Conservation (phyloP, 2,888 invertebrate species). For the Drosophila testacea region DNA sequence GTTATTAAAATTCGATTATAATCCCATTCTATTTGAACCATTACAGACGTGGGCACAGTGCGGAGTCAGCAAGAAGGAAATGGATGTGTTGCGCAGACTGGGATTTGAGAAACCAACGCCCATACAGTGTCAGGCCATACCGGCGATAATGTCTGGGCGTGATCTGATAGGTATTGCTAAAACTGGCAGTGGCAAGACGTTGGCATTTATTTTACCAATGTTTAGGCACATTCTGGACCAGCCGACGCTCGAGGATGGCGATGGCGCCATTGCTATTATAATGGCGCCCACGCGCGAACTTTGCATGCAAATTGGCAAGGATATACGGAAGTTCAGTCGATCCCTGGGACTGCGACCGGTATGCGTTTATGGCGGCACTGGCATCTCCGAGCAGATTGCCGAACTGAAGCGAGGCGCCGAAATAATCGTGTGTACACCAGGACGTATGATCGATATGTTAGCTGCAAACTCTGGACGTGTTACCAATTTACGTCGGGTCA, state of each 20-base stretch:
- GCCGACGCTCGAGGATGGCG: constrained; percentile 95
- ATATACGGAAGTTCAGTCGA: constrained; percentile 97
- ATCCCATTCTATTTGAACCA: not conserved
- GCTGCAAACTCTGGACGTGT: constrained; percentile 99
- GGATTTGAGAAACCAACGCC: constrained; percentile 99
- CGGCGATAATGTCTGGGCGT: constrained; percentile 97
- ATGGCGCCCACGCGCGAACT: constrained; percentile 99
- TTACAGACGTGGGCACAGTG: constrained; percentile 96
- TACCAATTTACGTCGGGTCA: constrained; percentile 98
- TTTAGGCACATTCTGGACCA: constrained; percentile 98
- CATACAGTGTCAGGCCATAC: constrained; percentile 99
- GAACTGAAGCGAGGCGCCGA: constrained; percentile 98
- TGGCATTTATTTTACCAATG: constrained; percentile 99
- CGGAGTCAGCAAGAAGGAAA: constrained; percentile 97
- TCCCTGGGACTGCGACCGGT: constrained; percentile 94
- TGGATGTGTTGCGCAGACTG: constrained; percentile 95
- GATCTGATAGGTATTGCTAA: constrained; percentile 99
- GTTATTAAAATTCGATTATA: not conserved
- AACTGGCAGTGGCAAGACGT: constrained; percentile 99
- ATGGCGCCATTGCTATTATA: constrained; percentile 98
- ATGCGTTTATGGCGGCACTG: constrained; percentile 99
- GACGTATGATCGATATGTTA: constrained; percentile 99
- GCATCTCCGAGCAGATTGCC: constrained; percentile 96
- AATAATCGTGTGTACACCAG: constrained; percentile 99
- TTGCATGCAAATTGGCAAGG: constrained; percentile 99